Evolutionary conservation across 2,113 vertebrate species (phyloP).

Genomic region (Zapornia atra): DNA sequence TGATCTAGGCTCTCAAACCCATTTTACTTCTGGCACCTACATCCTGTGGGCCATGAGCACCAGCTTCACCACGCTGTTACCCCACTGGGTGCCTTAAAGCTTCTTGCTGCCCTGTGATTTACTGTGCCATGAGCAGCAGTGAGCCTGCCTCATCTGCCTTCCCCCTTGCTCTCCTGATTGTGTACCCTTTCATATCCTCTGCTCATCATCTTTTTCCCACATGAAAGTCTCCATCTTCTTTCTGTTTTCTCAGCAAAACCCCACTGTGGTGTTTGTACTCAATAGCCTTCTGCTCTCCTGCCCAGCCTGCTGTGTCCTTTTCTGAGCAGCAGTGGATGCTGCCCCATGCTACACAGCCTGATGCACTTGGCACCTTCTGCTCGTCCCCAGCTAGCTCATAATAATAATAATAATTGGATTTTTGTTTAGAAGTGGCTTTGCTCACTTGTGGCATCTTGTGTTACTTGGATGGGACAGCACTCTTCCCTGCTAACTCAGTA

Average conservation of each 20-base stretch:
- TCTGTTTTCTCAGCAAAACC: neutral
- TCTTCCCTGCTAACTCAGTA: neutral
- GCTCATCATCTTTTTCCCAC: neutral
- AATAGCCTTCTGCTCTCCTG: neutral
- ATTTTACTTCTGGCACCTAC: constrained; percentile 12
- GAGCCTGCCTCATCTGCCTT: neutral
- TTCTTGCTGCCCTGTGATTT: neutral
- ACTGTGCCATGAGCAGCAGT: neutral
- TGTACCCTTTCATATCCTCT: neutral
- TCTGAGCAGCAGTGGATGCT: neutral
- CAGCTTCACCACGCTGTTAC: neutral
- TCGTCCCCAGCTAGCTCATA: neutral
- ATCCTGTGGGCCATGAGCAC: neutral
- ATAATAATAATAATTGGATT: neutral
- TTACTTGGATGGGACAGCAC: neutral
- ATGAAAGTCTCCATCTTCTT: neutral
- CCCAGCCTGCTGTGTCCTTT: neutral
- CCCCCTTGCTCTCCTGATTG: neutral
- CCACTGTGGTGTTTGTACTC: fast-evolving
- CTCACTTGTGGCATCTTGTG: neutral
- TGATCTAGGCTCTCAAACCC: constrained; percentile 21
- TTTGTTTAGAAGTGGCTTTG: neutral
- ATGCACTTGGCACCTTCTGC: neutral
- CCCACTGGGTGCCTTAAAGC: neutral
- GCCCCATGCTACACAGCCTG: neutral